Conservation (phyloP, 2,113 vertebrate species). For the Butastur rufipennis region DNA sequence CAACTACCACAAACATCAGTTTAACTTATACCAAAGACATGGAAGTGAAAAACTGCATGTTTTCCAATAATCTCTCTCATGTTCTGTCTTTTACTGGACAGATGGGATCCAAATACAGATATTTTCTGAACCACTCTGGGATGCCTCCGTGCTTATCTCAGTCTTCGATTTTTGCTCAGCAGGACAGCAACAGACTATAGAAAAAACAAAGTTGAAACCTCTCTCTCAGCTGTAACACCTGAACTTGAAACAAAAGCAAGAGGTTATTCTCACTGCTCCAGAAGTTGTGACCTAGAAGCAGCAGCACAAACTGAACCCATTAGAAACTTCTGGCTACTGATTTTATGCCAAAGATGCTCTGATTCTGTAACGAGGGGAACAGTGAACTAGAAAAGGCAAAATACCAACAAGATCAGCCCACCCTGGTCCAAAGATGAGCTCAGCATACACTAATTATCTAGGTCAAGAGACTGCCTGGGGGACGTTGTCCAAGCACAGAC, state of each 20-base stretch:
- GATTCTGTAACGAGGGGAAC: not conserved
- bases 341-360: not conserved
- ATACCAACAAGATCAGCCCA: not conserved
- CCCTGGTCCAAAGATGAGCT: not conserved
- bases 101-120: not conserved
- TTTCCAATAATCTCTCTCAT: not conserved
- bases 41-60: not conserved
- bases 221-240: not conserved
- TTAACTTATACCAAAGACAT: not conserved
- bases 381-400: not conserved
- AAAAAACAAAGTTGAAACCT: not conserved
- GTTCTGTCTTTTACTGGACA: not conserved
- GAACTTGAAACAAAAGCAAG: not conserved
- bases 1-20: not conserved
- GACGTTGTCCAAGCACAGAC: fast-evolving
- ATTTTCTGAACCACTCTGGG: not conserved
- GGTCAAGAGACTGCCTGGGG: not conserved
- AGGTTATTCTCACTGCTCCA: not conserved
- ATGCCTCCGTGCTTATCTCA: not conserved
- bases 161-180: not conserved
- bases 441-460: not conserved
- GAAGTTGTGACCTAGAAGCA: not conserved
- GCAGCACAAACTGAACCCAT: not conserved
- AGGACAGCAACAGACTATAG: not conserved
- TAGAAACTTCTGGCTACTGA: not conserved